phyloP scores from a whole-genome alignment of 2,113 vertebrate species.

The Phaetusa simplex region DNA sequence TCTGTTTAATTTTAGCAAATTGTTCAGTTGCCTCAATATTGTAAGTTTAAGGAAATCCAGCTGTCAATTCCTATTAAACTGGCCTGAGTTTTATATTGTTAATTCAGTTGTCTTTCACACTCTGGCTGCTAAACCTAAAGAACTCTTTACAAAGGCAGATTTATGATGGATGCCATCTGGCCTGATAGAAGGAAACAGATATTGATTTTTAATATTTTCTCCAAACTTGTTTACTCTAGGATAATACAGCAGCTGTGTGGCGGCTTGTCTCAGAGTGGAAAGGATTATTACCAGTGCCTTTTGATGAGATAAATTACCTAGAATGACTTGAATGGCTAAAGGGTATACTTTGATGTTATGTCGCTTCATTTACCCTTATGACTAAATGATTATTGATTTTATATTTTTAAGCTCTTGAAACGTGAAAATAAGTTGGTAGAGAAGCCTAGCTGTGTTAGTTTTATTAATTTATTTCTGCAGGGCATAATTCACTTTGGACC shows the following conservation, averaged over 20 bases:
- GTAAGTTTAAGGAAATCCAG: conserved; percentile 66
- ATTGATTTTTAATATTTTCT: conserved; percentile 94
- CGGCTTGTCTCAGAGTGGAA: conserved; percentile 81
- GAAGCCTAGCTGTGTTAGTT: conserved; percentile 82
- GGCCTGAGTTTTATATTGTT: conserved; percentile 43
- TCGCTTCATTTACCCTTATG: conserved; percentile 91
- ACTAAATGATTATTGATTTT: conserved; percentile 98
- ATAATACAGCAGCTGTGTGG: conserved; percentile 83
- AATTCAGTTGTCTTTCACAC: conserved; percentile 72
- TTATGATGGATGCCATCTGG: conserved; percentile 86
- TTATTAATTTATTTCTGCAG: conserved; percentile 91
- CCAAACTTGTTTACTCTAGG: conserved; percentile 87
- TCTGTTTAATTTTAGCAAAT: conserved; percentile 70
- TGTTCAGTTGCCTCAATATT: conserved; percentile 54
- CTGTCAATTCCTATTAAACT: conserved; percentile 54
- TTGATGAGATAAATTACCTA: conserved; percentile 88
- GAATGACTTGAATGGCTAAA: conserved; percentile 87
- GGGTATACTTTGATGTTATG: conserved; percentile 89
- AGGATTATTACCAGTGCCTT: conserved; percentile 86
- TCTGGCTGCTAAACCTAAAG: conserved; percentile 69
- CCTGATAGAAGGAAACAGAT: conserved; percentile 90
- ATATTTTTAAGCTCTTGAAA: conserved; percentile 89
- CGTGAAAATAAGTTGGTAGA: conserved; percentile 85
- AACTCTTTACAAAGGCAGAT: conserved; percentile 80
- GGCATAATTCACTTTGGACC: conserved; percentile 84